Evolutionary conservation across 2,113 vertebrate genomes (phyloP).

Genomic region (Takifugu flavidus): DNA sequence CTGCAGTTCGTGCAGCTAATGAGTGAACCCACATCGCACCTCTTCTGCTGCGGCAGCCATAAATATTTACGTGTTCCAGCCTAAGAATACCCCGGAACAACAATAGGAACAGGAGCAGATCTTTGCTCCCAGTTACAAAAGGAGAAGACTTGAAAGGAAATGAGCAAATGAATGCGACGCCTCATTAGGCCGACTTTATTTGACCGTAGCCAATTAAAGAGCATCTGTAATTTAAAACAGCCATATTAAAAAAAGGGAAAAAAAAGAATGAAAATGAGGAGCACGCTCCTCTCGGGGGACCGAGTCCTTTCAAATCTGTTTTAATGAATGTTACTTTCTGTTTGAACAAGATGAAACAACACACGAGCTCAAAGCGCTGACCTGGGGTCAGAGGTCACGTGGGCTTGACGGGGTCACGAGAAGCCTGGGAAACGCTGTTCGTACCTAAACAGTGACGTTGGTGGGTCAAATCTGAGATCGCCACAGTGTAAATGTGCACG

Average conservation of each 20-base stretch:
- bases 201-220: constrained; percentile 72
- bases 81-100: constrained; percentile 51
- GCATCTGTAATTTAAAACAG: constrained; percentile 74
- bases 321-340: constrained; percentile 9
- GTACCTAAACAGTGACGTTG: too few relatives aligned
- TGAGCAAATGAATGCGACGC: constrained; percentile 69
- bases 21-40: constrained; percentile 32
- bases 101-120: constrained; percentile 44
- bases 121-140: constrained; percentile 66
- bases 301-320: constrained; percentile 58
- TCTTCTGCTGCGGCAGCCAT: constrained; percentile 16
- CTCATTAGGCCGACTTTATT: constrained; percentile 73
- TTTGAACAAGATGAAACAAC: constrained; percentile 50
- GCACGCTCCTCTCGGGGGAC: constrained; percentile 47
- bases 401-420: not conserved
- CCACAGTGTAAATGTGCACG: too few relatives aligned
- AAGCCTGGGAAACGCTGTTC: not conserved
- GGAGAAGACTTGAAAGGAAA: constrained; percentile 68
- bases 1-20: constrained; percentile 27
- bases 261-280: constrained; percentile 57
- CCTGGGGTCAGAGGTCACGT: too few relatives aligned
- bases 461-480: too few relatives aligned
- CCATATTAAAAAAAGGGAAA: constrained; percentile 63
- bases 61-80: constrained; percentile 50
- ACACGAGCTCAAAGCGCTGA: constrained; percentile 16